Evolutionary conservation across 2,797 vertebrate genomes (phyloP), one percentile per base, ranked within the genome.

Genomic region (Manis pentadactyla): DNA sequence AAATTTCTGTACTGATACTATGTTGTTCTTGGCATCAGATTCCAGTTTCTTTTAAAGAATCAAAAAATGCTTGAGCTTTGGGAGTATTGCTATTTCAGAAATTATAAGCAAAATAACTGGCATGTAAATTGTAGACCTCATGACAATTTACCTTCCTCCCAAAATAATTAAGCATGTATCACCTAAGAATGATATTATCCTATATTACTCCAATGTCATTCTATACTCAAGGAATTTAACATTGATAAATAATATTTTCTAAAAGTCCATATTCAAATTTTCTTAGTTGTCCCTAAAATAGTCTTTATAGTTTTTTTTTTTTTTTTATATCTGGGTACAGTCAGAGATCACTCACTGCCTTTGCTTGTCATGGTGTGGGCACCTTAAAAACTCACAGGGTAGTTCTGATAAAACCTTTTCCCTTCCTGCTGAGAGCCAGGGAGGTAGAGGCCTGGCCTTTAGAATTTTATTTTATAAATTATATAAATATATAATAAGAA

Each of bases 41-140:
- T 85, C 42, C 61, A 82, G 18, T 90, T 87, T 92, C 11, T 95
- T 77, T 93, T 69, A 84, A 96, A 82, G 79, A 73, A 78, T 78
- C n/a, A 94, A 83, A 53, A 46, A 66, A 61, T 87, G 7, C 23
- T 29, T 87, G 46, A 83, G 6, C 2, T 59, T 77, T 4, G 29
- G 27, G 18, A 93, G 4, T 85, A 88, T 78, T 66, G 79, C 4
- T 66, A 66, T 55, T 86, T 94, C 25, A 59, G 9, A 73, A 81
- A 91, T 83, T 79, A 82, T 46, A 77, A 89, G n/a, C 1, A 92
- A 85, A 77, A 74, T 13, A 10, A 53, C n/a, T 87, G 87, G 39
- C 69, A 78, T 92, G 23, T 57, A 90, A 87, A 49, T 53, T 73
- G 10, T 34, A 74, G 7, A 61, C 23, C 93, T 51, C n/a, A 77